Conservation (phyloP, 2,888 invertebrate genomes). For the Drosophila suboccidentalis region DNA sequence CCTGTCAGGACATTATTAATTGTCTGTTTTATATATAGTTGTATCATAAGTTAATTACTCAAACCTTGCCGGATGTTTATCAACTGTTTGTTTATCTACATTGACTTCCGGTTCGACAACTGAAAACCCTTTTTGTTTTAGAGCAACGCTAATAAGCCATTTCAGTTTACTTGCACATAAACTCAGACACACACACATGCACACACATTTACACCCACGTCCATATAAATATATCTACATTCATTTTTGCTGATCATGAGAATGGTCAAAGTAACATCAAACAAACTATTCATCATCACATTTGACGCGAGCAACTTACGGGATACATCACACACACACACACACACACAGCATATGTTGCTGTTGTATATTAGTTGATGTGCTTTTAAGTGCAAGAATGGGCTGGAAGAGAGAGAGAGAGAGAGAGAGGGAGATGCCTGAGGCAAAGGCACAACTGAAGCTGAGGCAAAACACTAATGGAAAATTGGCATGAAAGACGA, state of each 20-base stretch:
- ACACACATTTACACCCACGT: constrained; percentile 4
- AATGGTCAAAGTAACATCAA: constrained; percentile 80
- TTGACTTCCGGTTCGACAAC: constrained; percentile 11
- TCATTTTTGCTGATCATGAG: constrained; percentile 74
- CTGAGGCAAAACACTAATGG: constrained; percentile 70
- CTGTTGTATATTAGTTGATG: constrained; percentile 54
- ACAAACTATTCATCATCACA: constrained; percentile 81
- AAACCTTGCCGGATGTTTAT: constrained; percentile 18
- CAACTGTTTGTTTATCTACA: constrained; percentile 19
- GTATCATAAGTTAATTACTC: constrained; percentile 25
- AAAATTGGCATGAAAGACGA: constrained; percentile 82
- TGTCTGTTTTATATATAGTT: constrained; percentile 11
- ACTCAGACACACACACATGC: constrained; percentile 1
- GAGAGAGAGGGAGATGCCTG: constrained; percentile 17
- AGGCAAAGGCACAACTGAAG: constrained; percentile 21
- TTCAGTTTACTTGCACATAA: constrained; percentile 3
- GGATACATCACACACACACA: constrained; percentile 57
- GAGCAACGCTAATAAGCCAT: constrained; percentile 20
- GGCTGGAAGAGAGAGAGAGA: not conserved
- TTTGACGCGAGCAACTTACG: constrained; percentile 70
- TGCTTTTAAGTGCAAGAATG: constrained; percentile 70
- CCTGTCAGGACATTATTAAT: constrained; percentile 4
- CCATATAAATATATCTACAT: constrained; percentile 11
- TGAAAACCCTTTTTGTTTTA: constrained; percentile 12
- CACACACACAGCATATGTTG: constrained; percentile 33